phyloP scores from a whole-genome alignment of 2,113 vertebrate genomes.

The Dipodomys spectabilis region DNA sequence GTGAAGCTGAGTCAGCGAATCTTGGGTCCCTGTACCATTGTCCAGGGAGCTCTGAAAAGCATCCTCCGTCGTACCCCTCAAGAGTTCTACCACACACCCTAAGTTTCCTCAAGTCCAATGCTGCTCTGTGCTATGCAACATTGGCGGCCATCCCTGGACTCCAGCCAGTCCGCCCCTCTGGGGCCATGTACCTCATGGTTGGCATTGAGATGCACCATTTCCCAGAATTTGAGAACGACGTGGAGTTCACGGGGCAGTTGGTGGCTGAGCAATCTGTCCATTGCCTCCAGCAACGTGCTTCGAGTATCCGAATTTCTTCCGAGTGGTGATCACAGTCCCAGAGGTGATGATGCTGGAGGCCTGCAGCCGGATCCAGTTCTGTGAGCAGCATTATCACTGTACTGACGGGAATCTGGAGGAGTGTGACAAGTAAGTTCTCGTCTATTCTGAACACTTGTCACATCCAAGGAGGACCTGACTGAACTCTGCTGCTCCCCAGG shows the following conservation, averaged over 20 bases:
- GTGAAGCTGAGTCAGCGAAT: conserved; percentile 95
- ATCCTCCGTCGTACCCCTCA: conserved; percentile 92
- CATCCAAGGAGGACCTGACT: neutral
- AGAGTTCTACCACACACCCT: conserved; percentile 94
- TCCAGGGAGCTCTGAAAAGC: conserved; percentile 95
- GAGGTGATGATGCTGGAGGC: conserved; percentile 95
- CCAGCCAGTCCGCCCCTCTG: conserved; percentile 91
- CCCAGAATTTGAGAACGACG: conserved; percentile 95
- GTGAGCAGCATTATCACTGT: conserved; percentile 90
- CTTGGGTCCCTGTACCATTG: conserved; percentile 95
- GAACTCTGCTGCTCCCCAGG: conserved; percentile 48
- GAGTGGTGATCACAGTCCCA: conserved; percentile 95
- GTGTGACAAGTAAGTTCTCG: conserved; percentile 87
- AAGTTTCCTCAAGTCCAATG: conserved; percentile 94
- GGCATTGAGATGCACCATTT: conserved; percentile 96
- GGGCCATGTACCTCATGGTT: conserved; percentile 99
- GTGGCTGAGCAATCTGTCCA: conserved; percentile 97
- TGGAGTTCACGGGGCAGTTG: conserved; percentile 95
- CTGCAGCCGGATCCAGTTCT: conserved; percentile 95
- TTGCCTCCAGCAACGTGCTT: conserved; percentile 97
- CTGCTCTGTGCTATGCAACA: conserved; percentile 93
- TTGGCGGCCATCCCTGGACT: conserved; percentile 93
- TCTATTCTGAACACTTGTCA: neutral
- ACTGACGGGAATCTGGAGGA: conserved; percentile 87
- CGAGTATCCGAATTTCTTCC: conserved; percentile 96